phyloP scores from a whole-genome alignment of 1,140 invertebrate genomes.

The Caenorhabditis elegans region WBcel235 BX284603.4:7740001-7740500 shows the following conservation, averaged over 20 bases:
- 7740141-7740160: slow-evolving; percentile 78
- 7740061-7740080: not conserved
- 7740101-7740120: slow-evolving; percentile 21
- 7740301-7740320: not conserved
- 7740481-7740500: not conserved
- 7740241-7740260: slow-evolving; percentile 43
- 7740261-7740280: slow-evolving; percentile 52
- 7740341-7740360: too few species aligned
- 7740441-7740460: too few species aligned
- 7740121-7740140: slow-evolving; percentile 12
- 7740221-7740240: slow-evolving; percentile 88
- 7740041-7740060: not conserved
- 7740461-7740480: not conserved
- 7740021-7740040: not conserved
- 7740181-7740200: slow-evolving; percentile 89
- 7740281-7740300: not conserved
- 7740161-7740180: slow-evolving; percentile 73
- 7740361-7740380: too few species aligned
- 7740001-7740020: slow-evolving; percentile 20
- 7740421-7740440: too few species aligned
- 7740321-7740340: not conserved
- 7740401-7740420: too few species aligned
- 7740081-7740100: slow-evolving; percentile 3
- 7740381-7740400: too few species aligned
- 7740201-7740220: slow-evolving; percentile 89